These are phyloP conservation scores for Minunthozetes semirufus DNA, from an alignment of 2,888 invertebrate species.

Conservation along the genomic window DNA sequence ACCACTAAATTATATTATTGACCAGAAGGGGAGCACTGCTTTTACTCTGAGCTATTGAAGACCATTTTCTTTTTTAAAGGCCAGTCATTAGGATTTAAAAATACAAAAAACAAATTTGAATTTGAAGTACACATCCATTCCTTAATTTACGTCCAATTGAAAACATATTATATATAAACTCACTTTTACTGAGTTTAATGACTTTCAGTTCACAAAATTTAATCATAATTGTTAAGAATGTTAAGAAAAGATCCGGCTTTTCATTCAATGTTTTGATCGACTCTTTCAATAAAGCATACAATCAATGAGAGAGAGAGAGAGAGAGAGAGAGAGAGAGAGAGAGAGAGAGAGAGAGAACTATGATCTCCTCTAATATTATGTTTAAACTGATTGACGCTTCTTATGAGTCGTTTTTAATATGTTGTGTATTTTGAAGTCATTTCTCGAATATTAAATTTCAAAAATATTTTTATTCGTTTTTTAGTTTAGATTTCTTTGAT, in stretches of 20 bases:
- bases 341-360: neutral
- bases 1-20: slow-evolving; percentile 1
- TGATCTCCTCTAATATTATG: neutral
- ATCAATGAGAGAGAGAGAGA: neutral
- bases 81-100: slow-evolving; percentile 1
- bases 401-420: neutral
- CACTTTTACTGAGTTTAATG: slow-evolving; percentile 22
- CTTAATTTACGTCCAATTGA: slow-evolving; percentile 11
- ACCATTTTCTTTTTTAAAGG: neutral
- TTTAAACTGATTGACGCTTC: slow-evolving; percentile 20
- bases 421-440: neutral
- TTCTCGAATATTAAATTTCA: slow-evolving; percentile 12
- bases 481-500: slow-evolving; percentile 8
- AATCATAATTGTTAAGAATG: slow-evolving; percentile 16
- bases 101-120: slow-evolving; percentile 1
- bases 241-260: slow-evolving; percentile 24
- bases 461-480: slow-evolving; percentile 11
- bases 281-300: neutral
- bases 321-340: neutral
- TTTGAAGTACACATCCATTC: neutral
- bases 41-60: neutral
- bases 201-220: slow-evolving; percentile 21
- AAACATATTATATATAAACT: slow-evolving; percentile 17
- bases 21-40: neutral
- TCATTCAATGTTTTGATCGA: neutral